Evolutionary conservation across 2,797 vertebrate species (phyloP), one percentile per base, ranked within the genome.

Genomic region (Chelonia mydas): DNA sequence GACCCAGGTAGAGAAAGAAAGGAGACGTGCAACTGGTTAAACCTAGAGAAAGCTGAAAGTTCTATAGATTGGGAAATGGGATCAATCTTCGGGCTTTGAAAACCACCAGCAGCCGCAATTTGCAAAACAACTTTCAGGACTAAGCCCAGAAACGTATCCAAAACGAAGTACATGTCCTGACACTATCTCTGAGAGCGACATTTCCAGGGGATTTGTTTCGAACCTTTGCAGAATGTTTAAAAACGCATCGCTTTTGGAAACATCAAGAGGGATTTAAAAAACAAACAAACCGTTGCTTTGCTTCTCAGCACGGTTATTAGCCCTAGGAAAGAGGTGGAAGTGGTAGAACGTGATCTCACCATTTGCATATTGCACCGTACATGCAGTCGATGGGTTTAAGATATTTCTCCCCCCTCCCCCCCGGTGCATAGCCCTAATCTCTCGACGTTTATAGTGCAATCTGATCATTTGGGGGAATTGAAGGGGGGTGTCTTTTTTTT

Each of bases 1-100:
- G 91, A 96, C 95, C 77, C 97, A 98, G 98, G 98, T 98, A 98
- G 96, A 97, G 95, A 54, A 51, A 53, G 94, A 97, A 96, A 96
- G 94, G 94, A 94, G 89, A 65, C 54, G 83, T 88, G 65, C 90
- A 86, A 49, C 79, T 85, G 72, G n/a, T 84, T 95, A 28, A 91
- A 47, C 86, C 81, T 61, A 79, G 90, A 81, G 84, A 95, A 93
- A 95, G 28, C 83, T 49, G 3, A 81, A 93, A 94, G 82, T 92
- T 76, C 76, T 91, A 79, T 87, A 55, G 84, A 13, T n/a, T 85
- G 94, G 94, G 92, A 93, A 74, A 80, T 10, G 87, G 92, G 84
- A 47, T 93, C 85, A 96, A 89, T 88, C 51, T 94, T 79, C 50
- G 93, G 95, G 96, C 76, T 96, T 77, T 59, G 93, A 59, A 94